These are phyloP conservation scores for Noctua janthe DNA, from an alignment of 2,888 invertebrate species.

Conservation along the genomic window DNA sequence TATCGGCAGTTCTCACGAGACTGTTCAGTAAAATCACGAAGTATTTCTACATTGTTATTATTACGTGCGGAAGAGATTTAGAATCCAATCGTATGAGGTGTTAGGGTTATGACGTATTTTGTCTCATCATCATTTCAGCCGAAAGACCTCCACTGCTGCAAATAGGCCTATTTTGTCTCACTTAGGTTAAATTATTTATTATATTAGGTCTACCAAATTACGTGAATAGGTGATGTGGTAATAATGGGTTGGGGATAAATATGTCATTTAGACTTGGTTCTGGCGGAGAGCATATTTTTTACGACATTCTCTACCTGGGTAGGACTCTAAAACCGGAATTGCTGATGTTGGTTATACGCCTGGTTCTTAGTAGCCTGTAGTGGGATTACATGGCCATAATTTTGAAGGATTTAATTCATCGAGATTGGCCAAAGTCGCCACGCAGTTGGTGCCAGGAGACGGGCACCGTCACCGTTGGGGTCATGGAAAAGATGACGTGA, in stretches of 20 bases:
- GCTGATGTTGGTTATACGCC: neutral
- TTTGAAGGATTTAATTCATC: neutral
- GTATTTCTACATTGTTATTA: conserved; percentile 21
- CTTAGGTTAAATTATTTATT: neutral
- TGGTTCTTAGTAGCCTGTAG: neutral
- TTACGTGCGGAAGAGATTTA: conserved; percentile 47
- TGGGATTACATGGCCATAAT: neutral
- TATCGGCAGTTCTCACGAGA: conserved; percentile 61
- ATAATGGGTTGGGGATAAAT: neutral
- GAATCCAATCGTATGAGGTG: conserved; percentile 18
- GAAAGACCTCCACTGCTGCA: too few relatives aligned
- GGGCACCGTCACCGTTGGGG: neutral
- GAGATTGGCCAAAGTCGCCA: neutral
- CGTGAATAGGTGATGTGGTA: neutral
- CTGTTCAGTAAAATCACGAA: conserved; percentile 38
- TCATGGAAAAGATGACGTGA: neutral
- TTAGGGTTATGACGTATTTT: conserved; percentile 20
- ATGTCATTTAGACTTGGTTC: neutral
- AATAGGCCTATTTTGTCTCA: neutral
- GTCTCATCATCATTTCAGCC: neutral
- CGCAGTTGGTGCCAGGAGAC: neutral
- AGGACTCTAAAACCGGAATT: neutral
- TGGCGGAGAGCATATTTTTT: neutral
- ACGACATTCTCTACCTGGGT: neutral
- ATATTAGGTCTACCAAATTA: neutral